Conservation (phyloP, 2,113 vertebrate genomes). For the cat (Felis catus) region F.catus_Fca126_mat1.0 CM031421.1:46789501-46790000, state of each 20-base stretch:
- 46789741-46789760: constrained; percentile 22
- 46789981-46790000: constrained; percentile 52
- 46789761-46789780: constrained; percentile 18
- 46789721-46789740: not conserved
- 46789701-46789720: not conserved
- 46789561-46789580: not conserved
- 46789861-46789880: constrained; percentile 17
- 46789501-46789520: constrained; percentile 25
- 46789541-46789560: not conserved
- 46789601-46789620: not conserved
- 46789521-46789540: constrained; percentile 46
- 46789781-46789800: constrained; percentile 37
- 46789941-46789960: constrained; percentile 64
- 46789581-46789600: constrained; percentile 45
- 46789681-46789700: constrained; percentile 10
- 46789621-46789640: constrained; percentile 1
- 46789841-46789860: constrained; percentile 47
- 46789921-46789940: constrained; percentile 57
- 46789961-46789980: constrained; percentile 40
- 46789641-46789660: not conserved
- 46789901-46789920: constrained; percentile 12
- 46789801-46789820: constrained; percentile 51
- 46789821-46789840: constrained; percentile 54
- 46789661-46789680: constrained; percentile 21
- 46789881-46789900: constrained; percentile 1